Conservation (phyloP, 2,888 invertebrate species). For the Sthenelais limicola region DNA sequence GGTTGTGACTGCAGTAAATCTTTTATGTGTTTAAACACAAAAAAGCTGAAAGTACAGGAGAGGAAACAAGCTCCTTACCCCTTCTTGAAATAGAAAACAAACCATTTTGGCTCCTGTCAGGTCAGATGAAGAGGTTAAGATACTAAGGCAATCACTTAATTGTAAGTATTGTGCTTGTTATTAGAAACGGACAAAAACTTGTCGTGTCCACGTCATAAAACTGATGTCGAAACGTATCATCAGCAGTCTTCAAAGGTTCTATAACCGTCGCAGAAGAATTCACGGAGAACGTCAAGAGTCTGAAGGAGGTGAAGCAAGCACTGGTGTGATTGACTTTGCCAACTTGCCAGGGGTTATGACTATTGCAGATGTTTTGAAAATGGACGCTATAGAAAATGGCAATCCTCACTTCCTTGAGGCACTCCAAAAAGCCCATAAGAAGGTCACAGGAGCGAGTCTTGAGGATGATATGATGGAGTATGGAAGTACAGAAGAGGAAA, state of each 20-base stretch:
- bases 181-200: constrained; percentile 44
- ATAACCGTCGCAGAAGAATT: constrained; percentile 14
- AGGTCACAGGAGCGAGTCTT: background rate
- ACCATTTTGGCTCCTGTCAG: no score
- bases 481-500: no score
- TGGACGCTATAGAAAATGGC: constrained; percentile 19
- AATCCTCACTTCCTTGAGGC: constrained; percentile 14
- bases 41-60: no score
- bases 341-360: constrained; percentile 7
- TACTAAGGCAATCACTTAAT: background rate
- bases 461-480: no score
- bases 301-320: background rate
- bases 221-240: constrained; percentile 39
- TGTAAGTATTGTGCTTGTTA: background rate
- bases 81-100: no score
- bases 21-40: no score
- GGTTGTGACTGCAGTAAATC: no score
- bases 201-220: constrained; percentile 41
- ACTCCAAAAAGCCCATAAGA: background rate
- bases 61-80: no score
- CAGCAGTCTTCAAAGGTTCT: constrained; percentile 11
- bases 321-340: background rate
- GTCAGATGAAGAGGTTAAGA: no score
- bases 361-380: constrained; percentile 17
- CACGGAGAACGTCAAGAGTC: constrained; percentile 21